Percentiles rank a stretch among this genome's conserved stretches.
These are phyloP conservation scores for Heliconius eleuchia DNA, from an alignment of 1,140 invertebrate genomes.

Conservation along the genomic window DNA sequence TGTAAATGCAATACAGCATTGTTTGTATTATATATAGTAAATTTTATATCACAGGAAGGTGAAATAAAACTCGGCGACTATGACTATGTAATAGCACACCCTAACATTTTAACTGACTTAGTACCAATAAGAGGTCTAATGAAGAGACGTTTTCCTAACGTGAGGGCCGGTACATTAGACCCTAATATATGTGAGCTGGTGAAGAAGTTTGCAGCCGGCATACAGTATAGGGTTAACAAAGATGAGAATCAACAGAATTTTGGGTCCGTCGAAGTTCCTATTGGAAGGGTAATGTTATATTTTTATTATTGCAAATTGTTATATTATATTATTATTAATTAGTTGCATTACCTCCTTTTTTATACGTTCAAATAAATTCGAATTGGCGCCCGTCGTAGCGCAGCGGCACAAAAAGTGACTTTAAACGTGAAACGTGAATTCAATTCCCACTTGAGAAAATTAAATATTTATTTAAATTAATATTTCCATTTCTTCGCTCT, in stretches of 20 bases:
- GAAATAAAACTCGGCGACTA: slow-evolving; percentile 86
- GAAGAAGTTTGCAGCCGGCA: slow-evolving; percentile 84
- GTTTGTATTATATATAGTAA: too few relatives aligned
- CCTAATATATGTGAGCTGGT: slow-evolving; percentile 84
- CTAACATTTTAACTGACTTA: slow-evolving; percentile 89
- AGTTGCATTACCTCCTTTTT: too few relatives aligned
- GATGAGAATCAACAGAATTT: slow-evolving; percentile 87
- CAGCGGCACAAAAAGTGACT: too few relatives aligned
- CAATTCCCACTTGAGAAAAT: too few relatives aligned
- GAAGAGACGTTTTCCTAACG: slow-evolving; percentile 88
- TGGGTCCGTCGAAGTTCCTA: slow-evolving; percentile 83
- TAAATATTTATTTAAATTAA: too few relatives aligned
- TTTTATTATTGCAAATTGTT: background rate
- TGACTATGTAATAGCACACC: slow-evolving; percentile 88
- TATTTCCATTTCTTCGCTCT: too few relatives aligned
- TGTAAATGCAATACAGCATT: too few relatives aligned
- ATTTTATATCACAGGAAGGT: slow-evolving; percentile 81
- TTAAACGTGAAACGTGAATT: too few relatives aligned
- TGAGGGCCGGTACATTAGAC: slow-evolving; percentile 86
- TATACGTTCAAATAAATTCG: too few relatives aligned
- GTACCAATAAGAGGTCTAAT: slow-evolving; percentile 87
- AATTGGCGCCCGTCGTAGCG: too few relatives aligned
- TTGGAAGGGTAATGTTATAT: slow-evolving; percentile 84
- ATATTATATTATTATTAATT: too few relatives aligned
- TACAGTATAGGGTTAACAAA: slow-evolving; percentile 84